phyloP scores from a whole-genome alignment of 1,140 invertebrate genomes.

The Akabosia matsudoensis region DNA sequence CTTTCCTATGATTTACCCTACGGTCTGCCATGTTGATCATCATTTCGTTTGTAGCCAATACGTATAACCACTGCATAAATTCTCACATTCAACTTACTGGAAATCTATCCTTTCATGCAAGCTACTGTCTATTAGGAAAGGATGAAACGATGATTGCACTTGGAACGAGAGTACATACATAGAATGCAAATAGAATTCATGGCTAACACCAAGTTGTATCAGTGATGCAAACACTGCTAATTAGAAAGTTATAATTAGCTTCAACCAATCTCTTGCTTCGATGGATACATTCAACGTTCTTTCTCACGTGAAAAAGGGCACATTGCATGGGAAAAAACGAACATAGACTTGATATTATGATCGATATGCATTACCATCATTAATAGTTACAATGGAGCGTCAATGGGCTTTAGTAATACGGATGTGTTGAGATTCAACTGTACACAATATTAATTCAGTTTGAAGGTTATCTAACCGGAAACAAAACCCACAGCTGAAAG shows the following conservation, averaged over 20 bases:
- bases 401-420: too few species aligned
- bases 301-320: not conserved
- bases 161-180: too few species aligned
- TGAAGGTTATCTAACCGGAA: not conserved
- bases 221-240: constrained; percentile 2
- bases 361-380: too few species aligned
- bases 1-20: not conserved
- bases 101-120: too few species aligned
- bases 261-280: constrained; percentile 2
- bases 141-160: not conserved
- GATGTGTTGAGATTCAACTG: too few species aligned
- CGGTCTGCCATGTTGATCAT: not conserved
- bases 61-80: not conserved
- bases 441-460: not conserved
- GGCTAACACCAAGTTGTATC: too few species aligned
- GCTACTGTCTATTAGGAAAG: not conserved
- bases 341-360: not conserved
- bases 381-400: too few species aligned
- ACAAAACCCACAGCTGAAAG: constrained; percentile 6
- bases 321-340: not conserved
- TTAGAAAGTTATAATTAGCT: constrained; percentile 25
- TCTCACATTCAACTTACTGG: too few species aligned
- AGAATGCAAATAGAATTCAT: not conserved
- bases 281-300: not conserved
- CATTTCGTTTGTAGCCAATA: not conserved